Percentiles rank a stretch among this genome's conserved stretches.
Evolutionary conservation across 2,797 vertebrate species (phyloP).

Genomic region (Fundulus diaphanus): DNA sequence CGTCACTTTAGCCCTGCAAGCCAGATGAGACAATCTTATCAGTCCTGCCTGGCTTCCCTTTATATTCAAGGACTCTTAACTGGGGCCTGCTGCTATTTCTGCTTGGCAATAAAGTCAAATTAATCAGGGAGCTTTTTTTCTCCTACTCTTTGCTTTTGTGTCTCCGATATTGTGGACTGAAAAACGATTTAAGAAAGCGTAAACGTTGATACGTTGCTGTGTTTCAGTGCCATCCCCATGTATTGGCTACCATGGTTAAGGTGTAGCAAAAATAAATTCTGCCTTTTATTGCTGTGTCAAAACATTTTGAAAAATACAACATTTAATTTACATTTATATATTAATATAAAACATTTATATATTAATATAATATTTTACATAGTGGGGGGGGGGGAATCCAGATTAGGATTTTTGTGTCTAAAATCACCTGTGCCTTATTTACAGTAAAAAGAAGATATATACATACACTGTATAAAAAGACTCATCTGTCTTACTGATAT

Average conservation of each 20-base stretch:
- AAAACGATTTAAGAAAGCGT: slow-evolving; percentile 33
- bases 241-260: neutral
- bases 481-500: neutral
- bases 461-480: neutral
- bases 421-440: neutral
- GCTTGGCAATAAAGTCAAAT: slow-evolving; percentile 70
- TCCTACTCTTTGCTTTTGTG: slow-evolving; percentile 53
- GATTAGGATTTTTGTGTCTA: neutral
- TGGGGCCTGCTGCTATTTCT: slow-evolving; percentile 69
- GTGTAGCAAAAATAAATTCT: no score
- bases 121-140: slow-evolving; percentile 61
- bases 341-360: no score
- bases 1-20: slow-evolving; percentile 67
- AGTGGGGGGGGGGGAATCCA: neutral
- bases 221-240: neutral
- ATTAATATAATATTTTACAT: neutral
- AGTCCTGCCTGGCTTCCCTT: slow-evolving; percentile 68
- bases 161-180: slow-evolving; percentile 21
- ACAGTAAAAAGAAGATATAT: neutral
- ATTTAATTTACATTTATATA: no score
- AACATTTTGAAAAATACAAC: neutral
- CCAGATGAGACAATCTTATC: slow-evolving; percentile 78
- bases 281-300: neutral
- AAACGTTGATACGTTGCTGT: neutral
- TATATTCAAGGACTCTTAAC: slow-evolving; percentile 74